Percentiles rank a stretch among this genome's conserved stretches.
Conservation (phyloP, 2,113 vertebrate genomes). For the Glaucidium brasilianum region DNA sequence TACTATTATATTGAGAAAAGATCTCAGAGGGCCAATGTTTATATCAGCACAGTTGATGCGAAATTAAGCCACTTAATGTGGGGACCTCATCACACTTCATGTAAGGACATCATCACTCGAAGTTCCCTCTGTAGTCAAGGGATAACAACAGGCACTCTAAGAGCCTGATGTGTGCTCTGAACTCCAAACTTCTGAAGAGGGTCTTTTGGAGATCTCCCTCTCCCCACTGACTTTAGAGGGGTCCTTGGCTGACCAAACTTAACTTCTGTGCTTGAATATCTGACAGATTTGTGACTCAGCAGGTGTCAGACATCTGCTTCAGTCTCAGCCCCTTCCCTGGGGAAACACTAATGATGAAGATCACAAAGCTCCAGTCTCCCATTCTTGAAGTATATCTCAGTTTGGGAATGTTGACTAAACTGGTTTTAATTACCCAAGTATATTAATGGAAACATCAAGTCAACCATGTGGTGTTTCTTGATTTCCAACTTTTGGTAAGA, state of each 20-base stretch:
- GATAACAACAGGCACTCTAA: not conserved
- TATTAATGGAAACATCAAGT: not conserved
- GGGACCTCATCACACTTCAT: not conserved
- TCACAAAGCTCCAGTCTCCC: not conserved
- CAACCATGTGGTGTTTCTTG: not conserved
- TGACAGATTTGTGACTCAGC: not conserved
- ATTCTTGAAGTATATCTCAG: not conserved
- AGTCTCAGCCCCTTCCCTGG: not conserved
- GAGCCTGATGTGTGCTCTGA: not conserved
- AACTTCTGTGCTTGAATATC: not conserved
- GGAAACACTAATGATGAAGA: not conserved
- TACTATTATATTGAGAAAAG: not conserved
- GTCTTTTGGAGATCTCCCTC: not conserved
- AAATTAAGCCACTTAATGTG: not conserved
- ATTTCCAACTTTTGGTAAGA: not conserved
- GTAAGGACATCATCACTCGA: not conserved
- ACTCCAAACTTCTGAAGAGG: not conserved
- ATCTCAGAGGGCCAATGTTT: not conserved
- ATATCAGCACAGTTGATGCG: not conserved
- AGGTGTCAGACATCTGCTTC: not conserved
- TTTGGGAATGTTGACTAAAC: not conserved
- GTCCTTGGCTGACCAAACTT: not conserved
- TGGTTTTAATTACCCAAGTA: not conserved
- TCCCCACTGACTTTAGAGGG: not conserved
- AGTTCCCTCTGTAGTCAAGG: not conserved